Evolutionary conservation across 2,113 vertebrate genomes (phyloP).

Genomic region (Hiodon tergisus): DNA sequence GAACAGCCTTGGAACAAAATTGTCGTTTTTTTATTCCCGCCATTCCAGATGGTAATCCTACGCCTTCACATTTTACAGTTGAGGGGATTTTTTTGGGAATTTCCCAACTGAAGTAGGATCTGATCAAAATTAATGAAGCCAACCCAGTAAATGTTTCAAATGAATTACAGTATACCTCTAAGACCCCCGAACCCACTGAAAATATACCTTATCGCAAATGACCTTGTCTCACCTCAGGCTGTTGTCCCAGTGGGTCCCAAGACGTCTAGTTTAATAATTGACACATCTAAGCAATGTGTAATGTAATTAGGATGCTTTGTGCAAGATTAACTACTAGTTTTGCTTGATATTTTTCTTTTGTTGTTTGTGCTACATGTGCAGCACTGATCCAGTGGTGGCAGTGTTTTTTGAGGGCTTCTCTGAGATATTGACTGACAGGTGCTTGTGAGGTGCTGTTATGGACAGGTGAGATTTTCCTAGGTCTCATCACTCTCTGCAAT

Average conservation of each 20-base stretch:
- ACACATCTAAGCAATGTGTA: conserved; percentile 36
- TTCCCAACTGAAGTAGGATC: conserved; percentile 2
- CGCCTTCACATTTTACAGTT: background rate
- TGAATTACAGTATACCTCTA: background rate
- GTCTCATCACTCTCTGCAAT: no score
- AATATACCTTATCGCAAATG: conserved; percentile 44
- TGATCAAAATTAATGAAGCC: conserved; percentile 6
- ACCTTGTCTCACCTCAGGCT: conserved; percentile 44
- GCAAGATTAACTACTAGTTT: conserved; percentile 23
- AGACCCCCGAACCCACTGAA: background rate
- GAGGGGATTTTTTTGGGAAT: background rate
- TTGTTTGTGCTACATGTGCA: background rate
- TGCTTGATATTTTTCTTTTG: conserved; percentile 34
- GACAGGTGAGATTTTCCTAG: no score
- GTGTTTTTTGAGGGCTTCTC: no score
- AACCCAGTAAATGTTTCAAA: conserved; percentile 1
- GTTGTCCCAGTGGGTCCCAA: conserved; percentile 52
- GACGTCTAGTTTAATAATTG: conserved; percentile 40
- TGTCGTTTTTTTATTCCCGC: background rate
- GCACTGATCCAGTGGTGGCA: no score
- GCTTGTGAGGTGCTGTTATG: no score
- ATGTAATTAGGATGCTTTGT: conserved; percentile 35
- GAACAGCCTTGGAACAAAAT: background rate
- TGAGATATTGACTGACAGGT: no score
- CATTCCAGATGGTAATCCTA: background rate